phyloP scores from a whole-genome alignment of 2,797 vertebrate genomes.

The Lateolabrax maculatus region DNA sequence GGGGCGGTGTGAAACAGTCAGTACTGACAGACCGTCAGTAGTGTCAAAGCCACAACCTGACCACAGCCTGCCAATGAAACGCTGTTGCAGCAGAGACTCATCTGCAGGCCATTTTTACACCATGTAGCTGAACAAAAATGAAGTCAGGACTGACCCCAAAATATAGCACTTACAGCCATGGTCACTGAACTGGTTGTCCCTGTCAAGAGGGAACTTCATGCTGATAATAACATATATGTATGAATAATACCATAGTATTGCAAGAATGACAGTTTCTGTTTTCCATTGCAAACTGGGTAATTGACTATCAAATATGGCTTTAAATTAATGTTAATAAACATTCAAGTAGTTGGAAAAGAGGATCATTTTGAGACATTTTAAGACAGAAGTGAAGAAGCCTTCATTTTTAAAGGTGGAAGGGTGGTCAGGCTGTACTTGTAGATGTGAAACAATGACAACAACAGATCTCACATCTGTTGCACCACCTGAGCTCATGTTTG shows the following conservation, averaged over 20 bases:
- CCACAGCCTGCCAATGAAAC: constrained; percentile 33
- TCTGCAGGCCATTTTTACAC: constrained; percentile 26
- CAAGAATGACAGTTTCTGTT: neutral
- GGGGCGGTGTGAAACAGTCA: constrained; percentile 2
- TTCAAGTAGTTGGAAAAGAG: neutral
- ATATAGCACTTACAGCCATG: constrained; percentile 43
- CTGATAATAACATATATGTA: neutral
- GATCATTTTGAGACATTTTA: neutral
- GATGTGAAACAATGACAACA: constrained; percentile 5
- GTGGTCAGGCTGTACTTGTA: neutral
- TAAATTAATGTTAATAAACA: neutral
- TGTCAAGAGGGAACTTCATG: neutral
- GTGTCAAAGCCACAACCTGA: constrained; percentile 37
- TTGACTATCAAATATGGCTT: neutral
- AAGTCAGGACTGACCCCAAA: constrained; percentile 37
- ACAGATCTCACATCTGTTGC: neutral
- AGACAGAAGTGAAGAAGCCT: neutral
- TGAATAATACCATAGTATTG: neutral
- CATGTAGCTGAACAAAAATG: constrained; percentile 20
- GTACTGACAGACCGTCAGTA: constrained; percentile 16
- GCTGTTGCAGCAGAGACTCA: constrained; percentile 17
- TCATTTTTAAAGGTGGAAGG: neutral
- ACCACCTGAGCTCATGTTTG: neutral
- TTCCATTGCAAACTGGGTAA: neutral
- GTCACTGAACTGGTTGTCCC: neutral